Evolutionary conservation across 2,888 invertebrate species (phyloP), one percentile per base, ranked within the genome.

Genomic region (Macaria liturata): DNA sequence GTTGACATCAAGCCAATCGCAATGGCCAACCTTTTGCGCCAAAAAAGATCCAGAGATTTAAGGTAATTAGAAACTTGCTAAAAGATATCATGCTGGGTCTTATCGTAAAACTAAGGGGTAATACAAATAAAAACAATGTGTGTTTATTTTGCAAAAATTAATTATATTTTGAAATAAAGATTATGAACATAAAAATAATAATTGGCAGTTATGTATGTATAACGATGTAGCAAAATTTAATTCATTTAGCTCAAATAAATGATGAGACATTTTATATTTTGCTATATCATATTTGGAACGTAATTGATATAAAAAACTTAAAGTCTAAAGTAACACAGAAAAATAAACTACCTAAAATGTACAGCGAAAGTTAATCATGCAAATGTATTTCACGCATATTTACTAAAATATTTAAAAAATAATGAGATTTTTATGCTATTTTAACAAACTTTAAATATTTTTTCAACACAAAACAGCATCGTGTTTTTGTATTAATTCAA

Each of bases 291-390:
- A 61, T 68, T 72, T 71, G 8, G 9, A 42, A 4, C 9, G n/a
- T 5, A 42, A 4, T 42, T 42, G 8, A 42, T n/a, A 3, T 8
- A 42, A n/a, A 42, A 8, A 8, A 42, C 42, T 42, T n/a, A 8
- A 40, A 40, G 9, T 37, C 34, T 37, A 2, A 37, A 37, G 4
- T 42, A 42, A 42, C 8, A 42, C 42, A 42, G 8, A 42, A 8
- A 73, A 70, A 81, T 78, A 81, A 76, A 76, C 81, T 80, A 67
- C 74, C 81, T 82, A 78, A 80, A 86, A 86, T 86, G 81, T 88
- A 89, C 88, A 88, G 85, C 87, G 85, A 84, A 67, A 84, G 76
- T 75, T 67, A 73, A 78, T 76, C 77, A n/a, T 75, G 78, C 69
- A 71, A 70, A 74, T 74, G 62, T 65, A 74, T 69, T 81, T 85